Base-by-base conservation (phyloP, 2,888 invertebrate species). In the Chaitophorus viminalis region DNA sequence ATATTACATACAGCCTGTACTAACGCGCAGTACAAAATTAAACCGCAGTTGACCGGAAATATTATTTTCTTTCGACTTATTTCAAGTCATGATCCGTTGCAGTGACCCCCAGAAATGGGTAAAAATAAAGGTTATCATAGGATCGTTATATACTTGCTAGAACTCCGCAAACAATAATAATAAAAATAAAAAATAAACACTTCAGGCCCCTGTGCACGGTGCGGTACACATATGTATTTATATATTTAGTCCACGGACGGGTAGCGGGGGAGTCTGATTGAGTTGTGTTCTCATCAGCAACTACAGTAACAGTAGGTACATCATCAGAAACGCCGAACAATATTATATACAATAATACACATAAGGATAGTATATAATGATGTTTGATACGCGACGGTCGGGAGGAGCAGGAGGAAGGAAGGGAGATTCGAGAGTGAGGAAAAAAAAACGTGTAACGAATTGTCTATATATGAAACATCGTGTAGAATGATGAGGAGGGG, bases 361-460 rank as follows among this genome's bases (percentile, higher is more conserved):
- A 29, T 31, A 11, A 46, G 2, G 46, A 46, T 46, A 14, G 25
- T 60, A 14, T 14, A 60, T 60, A 46, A 60, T 60, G 25, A 46
- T 29, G 31, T 70, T 17, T 70, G 29, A 70, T 70, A 70, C 46
- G 29, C 81, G 72, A 72, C 52, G 52, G 52, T n/a, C n/a, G 33
- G 52, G 33, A 46, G n/a, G 52, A 17, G 31, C 33, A 72, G 33
- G 33, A 72, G 68, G 29, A 72, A 14, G 31, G 46, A 6, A 70
- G 52, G 31, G n/a, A 17, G 31, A 46, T 70, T 5, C 25, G 5
- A 3, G 17, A 0, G 65, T 0, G 65, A 29, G 14, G 18, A 18
- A 18, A 81, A 68, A 68, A 70, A 54, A 74, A 54, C 82, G 72
- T 36, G 82, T 54, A 74, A 82, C 82, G 82, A 82, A 82, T 82